phyloP scores from a whole-genome alignment of 1,140 invertebrate genomes.

The Phymorhynchus buccinoides region DNA sequence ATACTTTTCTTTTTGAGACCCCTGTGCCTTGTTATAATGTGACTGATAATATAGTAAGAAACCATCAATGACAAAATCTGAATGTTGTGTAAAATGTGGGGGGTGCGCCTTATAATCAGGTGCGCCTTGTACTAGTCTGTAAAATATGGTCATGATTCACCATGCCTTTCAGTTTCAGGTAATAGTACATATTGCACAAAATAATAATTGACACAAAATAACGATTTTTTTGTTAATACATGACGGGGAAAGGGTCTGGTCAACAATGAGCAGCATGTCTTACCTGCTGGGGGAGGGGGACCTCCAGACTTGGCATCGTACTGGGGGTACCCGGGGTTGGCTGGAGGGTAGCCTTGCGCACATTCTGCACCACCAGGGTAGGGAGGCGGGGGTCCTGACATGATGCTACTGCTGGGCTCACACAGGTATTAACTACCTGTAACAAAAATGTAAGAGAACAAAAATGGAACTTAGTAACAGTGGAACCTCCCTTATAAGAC shows the following conservation, averaged over 20 bases:
- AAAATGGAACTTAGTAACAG: background rate
- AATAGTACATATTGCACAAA: background rate
- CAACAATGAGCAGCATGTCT: background rate
- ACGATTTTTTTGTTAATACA: too few relatives aligned
- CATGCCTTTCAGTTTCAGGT: background rate
- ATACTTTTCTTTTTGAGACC: too few relatives aligned
- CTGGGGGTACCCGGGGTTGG: background rate
- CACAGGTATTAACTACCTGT: too few relatives aligned
- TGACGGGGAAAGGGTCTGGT: too few relatives aligned
- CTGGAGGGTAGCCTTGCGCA: background rate
- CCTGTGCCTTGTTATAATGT: too few relatives aligned
- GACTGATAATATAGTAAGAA: too few relatives aligned
- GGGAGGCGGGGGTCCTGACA: slow-evolving; percentile 17
- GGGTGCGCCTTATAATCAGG: too few relatives aligned
- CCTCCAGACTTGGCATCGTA: background rate
- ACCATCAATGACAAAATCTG: too few relatives aligned
- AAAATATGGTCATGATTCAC: too few relatives aligned
- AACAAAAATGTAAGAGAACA: background rate
- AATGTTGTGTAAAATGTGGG: too few relatives aligned
- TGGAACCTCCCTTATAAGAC: too few relatives aligned
- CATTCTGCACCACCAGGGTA: background rate
- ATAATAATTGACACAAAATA: background rate
- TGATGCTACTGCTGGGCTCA: background rate
- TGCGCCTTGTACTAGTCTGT: too few relatives aligned
- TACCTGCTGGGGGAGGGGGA: background rate